Percentiles rank a stretch among this genome's conserved stretches.
These are phyloP conservation scores for Coelinius sp. DNA, from an alignment of 2,888 invertebrate genomes.

Conservation along the genomic window DNA sequence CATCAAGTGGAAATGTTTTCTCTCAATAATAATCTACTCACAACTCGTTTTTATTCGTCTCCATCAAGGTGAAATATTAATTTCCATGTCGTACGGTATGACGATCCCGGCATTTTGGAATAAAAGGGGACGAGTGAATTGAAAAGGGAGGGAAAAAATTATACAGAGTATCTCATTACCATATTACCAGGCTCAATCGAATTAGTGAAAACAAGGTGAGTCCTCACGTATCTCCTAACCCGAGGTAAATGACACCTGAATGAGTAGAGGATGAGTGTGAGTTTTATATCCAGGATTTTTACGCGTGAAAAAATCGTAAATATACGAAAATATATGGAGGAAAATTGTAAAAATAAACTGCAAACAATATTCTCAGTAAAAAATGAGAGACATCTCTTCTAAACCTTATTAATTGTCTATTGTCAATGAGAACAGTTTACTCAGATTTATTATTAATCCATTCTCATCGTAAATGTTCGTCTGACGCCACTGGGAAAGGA, in stretches of 20 bases:
- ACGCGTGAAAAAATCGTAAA: constrained; percentile 10
- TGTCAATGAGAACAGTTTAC: neutral
- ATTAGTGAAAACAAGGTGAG: neutral
- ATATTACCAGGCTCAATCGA: neutral
- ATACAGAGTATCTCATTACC: neutral
- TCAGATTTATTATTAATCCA: neutral
- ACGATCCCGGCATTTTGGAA: neutral
- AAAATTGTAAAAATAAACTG: constrained; percentile 32
- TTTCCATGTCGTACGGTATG: constrained; percentile 5
- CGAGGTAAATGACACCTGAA: neutral
- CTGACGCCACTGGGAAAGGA: neutral
- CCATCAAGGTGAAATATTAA: constrained; percentile 17
- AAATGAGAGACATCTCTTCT: neutral
- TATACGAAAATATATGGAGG: constrained; percentile 20
- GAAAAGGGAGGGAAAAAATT: neutral
- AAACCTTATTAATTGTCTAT: neutral
- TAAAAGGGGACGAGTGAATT: neutral
- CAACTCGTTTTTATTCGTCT: neutral
- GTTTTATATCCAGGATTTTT: constrained; percentile 8
- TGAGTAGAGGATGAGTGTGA: neutral
- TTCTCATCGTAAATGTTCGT: neutral
- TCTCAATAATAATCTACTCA: neutral
- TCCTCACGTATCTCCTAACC: neutral
- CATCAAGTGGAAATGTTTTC: neutral
- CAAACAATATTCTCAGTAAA: constrained; percentile 18